Base-by-base conservation (phyloP, 2,797 vertebrate species). In the Xyrichtys novacula region DNA sequence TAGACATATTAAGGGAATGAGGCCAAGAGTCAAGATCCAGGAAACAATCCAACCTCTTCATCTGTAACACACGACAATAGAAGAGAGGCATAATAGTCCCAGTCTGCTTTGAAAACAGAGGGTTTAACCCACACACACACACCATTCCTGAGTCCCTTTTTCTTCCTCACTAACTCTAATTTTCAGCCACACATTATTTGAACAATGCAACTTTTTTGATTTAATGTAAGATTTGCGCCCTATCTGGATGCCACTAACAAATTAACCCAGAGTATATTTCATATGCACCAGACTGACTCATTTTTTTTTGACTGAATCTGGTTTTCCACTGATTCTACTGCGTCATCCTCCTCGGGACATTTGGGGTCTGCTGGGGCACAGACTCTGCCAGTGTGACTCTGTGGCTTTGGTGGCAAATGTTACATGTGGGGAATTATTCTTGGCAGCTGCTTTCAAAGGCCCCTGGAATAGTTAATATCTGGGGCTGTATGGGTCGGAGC, bases 381-480 rank as follows among this genome's bases (percentile, higher is more conserved):
- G 49, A 76, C 55, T 80, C 65, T 73, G 74, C 70, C 74, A 68
- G 83, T 80, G 79, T 67, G 65, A 71, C 83, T 89, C 71, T 85
- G 89, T 84, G 92, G 91, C 87, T 93, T 92, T 86, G 65, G 85
- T 90, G 90, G 91, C 89, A 90, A 92, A 89, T 89, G 90, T 91
- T 90, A 88, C 91, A 93, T 93, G 89, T 94, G 91, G 93, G 90
- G 93, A 95, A 94, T 94, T 94, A 94, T 95, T 95, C 86, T 95
- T 95, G 93, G 93, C 93, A 85, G 71, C 39, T 43, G 28, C 55
- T 62, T 92, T 93, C 89, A 94, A 93, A 93, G 74, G 83, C 26
- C 66, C 68, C 76, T 81, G 77, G 83, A 87, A 90, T 85, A 89
- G 87, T 90, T 92, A 90, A 91, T 91, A 89, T 92, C 78, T 91